These are phyloP conservation scores for Drosophila pseudotalamancana DNA, from an alignment of 2,888 invertebrate species.

Conservation along the genomic window DNA sequence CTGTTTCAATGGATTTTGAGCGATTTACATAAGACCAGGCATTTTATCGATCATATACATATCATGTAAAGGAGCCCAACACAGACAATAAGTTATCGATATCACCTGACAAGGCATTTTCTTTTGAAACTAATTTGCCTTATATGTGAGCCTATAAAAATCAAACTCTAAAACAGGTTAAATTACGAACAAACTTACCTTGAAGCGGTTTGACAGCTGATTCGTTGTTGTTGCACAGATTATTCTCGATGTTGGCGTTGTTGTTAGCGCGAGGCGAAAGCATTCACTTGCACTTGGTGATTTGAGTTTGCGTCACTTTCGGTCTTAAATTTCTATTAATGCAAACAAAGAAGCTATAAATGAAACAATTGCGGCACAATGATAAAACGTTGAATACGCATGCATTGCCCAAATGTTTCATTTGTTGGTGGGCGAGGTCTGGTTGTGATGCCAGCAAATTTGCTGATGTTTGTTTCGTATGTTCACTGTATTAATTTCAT, in stretches of 20 bases:
- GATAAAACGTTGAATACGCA: constrained; percentile 18
- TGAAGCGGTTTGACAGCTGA: constrained; percentile 65
- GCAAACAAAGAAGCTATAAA: constrained; percentile 46
- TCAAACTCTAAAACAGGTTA: constrained; percentile 55
- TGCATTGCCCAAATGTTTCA: constrained; percentile 39
- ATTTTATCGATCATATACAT: too few relatives aligned
- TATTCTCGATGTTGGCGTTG: constrained; percentile 36
- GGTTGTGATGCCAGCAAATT: constrained; percentile 5
- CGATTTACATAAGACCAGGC: background rate
- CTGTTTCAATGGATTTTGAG: background rate
- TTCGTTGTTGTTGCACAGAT: constrained; percentile 33
- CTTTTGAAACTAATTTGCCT: background rate
- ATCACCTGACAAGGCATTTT: background rate
- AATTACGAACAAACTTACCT: constrained; percentile 74
- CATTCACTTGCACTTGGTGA: constrained; percentile 50
- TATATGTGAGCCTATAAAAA: background rate
- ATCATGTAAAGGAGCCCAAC: constrained; percentile 18
- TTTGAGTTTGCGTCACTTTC: constrained; percentile 29
- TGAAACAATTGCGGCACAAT: constrained; percentile 43
- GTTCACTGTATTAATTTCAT: constrained; percentile 8
- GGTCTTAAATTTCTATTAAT: constrained; percentile 39
- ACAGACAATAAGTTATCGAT: constrained; percentile 13
- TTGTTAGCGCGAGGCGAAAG: constrained; percentile 37
- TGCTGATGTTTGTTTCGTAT: background rate
- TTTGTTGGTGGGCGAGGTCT: constrained; percentile 2